Evolutionary conservation across 2,888 invertebrate species (phyloP), one percentile per base, ranked within the genome.

Genomic region (Smittia aterrima): DNA sequence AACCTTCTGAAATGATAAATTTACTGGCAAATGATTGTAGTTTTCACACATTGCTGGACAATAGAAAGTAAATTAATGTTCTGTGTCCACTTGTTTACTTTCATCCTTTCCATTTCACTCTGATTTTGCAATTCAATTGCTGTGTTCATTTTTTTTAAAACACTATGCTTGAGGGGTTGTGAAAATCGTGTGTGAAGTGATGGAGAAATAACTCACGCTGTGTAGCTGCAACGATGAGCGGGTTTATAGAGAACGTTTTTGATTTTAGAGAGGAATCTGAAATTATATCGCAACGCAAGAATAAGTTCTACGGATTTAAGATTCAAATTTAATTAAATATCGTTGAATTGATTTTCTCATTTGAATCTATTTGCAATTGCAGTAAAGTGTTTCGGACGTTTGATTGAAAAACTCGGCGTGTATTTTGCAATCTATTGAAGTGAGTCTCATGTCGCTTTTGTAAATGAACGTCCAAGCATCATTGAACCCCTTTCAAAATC

Each of bases 41-140:
- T 72, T 72, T 72, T 72, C 62, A 72, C 72, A 72, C 72, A 72
- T 62, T 47, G 53, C 53, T 70, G 70, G 70, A 70, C 70, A 70
- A 25, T 47, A 13, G 27, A 58, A 62, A 58, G 20, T 40, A 72
- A 72, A 72, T 72, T 72, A 72, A 72, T 72, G 72, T 62, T 27
- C 72, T 72, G 72, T 72, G 72, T 72, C 72, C 72, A 72, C 72
- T 72, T 72, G 72, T 72, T 72, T 72, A 72, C 58, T 54, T 72
- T 72, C 53, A 72, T 72, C 58, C 72, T 72, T 72, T 72, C 72
- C 72, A 72, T 72, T 72, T 72, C 72, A 70, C 68, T 70, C 20
- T 40, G 47, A 72, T 62, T 72, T 58, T 18, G 54, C 32, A 41
- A 18, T 54, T 58, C 22, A 20, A 16, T 32, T 71, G 22, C 54